Conservation (phyloP, 2,888 invertebrate species). For the Ceramica pisi region DNA sequence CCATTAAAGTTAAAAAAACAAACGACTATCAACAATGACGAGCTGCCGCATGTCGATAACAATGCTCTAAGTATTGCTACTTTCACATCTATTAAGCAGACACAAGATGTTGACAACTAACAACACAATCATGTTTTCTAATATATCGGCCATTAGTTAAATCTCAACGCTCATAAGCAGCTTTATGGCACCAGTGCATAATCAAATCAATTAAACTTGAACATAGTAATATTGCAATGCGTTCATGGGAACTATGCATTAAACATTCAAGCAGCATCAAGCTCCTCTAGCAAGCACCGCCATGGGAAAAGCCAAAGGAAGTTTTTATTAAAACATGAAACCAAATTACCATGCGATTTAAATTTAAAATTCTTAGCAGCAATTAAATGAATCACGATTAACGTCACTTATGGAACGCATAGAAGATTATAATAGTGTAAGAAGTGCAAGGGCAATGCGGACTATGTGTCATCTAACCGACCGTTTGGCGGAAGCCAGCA, state of each 20-base stretch:
- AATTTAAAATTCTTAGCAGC: conserved; percentile 57
- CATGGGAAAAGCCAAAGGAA: conserved; percentile 54
- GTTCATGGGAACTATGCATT: conserved; percentile 40
- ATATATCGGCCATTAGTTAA: background rate
- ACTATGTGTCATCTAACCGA: conserved; percentile 75
- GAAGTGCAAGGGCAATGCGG: conserved; percentile 61
- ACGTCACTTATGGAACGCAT: conserved; percentile 38
- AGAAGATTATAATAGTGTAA: conserved; percentile 50
- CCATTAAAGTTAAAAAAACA: background rate
- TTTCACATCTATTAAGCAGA: conserved; percentile 20
- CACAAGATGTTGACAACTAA: background rate
- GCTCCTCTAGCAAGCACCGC: conserved; percentile 27
- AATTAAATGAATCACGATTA: conserved; percentile 61
- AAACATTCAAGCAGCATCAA: conserved; percentile 32
- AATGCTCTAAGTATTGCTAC: conserved; percentile 2
- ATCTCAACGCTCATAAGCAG: background rate
- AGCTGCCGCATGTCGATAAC: conserved; percentile 9
- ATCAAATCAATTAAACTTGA: conserved; percentile 38
- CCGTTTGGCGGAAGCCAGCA: conserved; percentile 85
- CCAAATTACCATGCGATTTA: conserved; percentile 50
- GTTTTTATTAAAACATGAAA: conserved; percentile 51
- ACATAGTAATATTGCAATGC: conserved; percentile 17
- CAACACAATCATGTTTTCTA: conserved; percentile 5
- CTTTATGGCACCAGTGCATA: background rate
- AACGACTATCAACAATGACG: conserved; percentile 8